A percentile compares a stretch with the other conserved stretches of the same genome.
Evolutionary conservation across 2,113 vertebrate species (phyloP).

Genomic region (Sebastes schlegelii): DNA sequence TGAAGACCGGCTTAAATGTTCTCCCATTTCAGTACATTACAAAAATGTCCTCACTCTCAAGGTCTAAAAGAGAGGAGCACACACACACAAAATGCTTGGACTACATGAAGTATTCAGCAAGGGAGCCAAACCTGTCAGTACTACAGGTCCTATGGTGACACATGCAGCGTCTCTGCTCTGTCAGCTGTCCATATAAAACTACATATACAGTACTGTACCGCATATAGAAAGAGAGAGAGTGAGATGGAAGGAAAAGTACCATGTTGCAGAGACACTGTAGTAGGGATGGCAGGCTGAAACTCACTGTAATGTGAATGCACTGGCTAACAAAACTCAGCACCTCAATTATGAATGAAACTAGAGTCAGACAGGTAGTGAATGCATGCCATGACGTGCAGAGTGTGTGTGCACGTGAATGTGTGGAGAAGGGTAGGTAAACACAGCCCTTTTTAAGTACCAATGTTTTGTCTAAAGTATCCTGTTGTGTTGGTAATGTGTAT

Average conservation of each 20-base stretch:
- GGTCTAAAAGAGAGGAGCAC: background rate
- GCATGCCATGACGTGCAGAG: slow-evolving; percentile 26
- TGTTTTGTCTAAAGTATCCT: slow-evolving; percentile 10
- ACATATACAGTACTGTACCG: background rate
- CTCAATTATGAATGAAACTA: slow-evolving; percentile 45
- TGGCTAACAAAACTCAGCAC: slow-evolving; percentile 18
- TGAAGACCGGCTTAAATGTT: background rate
- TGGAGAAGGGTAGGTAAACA: background rate
- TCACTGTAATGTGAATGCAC: slow-evolving; percentile 7
- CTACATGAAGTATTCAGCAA: background rate
- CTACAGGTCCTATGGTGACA: background rate
- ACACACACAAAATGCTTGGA: background rate
- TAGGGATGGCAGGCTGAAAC: background rate
- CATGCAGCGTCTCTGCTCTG: slow-evolving; percentile 1
- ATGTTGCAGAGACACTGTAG: slow-evolving; percentile 12
- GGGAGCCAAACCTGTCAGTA: background rate
- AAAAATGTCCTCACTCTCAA: slow-evolving; percentile 2
- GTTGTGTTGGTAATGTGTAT: background rate
- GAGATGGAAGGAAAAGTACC: background rate
- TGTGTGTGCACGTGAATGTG: background rate
- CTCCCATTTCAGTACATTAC: background rate
- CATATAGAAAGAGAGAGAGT: slow-evolving; percentile 2
- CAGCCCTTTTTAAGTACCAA: background rate
- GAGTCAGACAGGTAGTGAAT: slow-evolving; percentile 33
- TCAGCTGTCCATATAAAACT: background rate